Evolutionary conservation across 2,888 invertebrate species (phyloP), one percentile per base, ranked within the genome.

Genomic region (Apotomis turbidana): DNA sequence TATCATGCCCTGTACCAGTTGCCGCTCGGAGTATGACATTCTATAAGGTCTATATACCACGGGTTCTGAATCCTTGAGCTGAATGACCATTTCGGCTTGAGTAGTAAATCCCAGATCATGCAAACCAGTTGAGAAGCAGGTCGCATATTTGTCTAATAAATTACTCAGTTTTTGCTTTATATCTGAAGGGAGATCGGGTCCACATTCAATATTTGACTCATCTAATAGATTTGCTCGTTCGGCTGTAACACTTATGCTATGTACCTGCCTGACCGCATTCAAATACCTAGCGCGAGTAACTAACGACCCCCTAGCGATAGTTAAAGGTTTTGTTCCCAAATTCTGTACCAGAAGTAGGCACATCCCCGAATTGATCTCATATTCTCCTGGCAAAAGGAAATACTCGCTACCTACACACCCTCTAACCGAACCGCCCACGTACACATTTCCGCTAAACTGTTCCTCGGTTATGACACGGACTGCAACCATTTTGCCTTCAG

Each of bases 351-450:
- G 27, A 44, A 57, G 8, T 13, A 15, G 9, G 38, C 44, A 55
- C 4, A 10, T 15, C 4, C 67, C 27, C 4, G 8, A 5, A n/a
- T 57, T 9, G 6, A 38, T 36, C 5, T n/a, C 27, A 13, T 41
- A 67, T 8, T 67, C 49, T 6, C 52, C 55, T 12, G 55, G 57
- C n/a, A 58, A 27, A 3, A 58, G 58, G 10, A 12, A 58, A 41
- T 58, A 58, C 6, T 38, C 58, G 10, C 15, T 58, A 6, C 38
- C 58, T 4, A 36, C 3, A 6, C 41, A 10, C 10, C 58, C 58
- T 12, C 58, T 58, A 1, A 58, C 38, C n/a, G 58, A 58, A n/a
- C 58, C 58, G n/a, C 41, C 12, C 38, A 58, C 58, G 41, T 58
- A 58, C 12, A 58, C 38, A 38, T 58, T 58, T 38, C 58, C 58